phyloP scores from a whole-genome alignment of 2,797 vertebrate species.

The Xyrichtys novacula region DNA sequence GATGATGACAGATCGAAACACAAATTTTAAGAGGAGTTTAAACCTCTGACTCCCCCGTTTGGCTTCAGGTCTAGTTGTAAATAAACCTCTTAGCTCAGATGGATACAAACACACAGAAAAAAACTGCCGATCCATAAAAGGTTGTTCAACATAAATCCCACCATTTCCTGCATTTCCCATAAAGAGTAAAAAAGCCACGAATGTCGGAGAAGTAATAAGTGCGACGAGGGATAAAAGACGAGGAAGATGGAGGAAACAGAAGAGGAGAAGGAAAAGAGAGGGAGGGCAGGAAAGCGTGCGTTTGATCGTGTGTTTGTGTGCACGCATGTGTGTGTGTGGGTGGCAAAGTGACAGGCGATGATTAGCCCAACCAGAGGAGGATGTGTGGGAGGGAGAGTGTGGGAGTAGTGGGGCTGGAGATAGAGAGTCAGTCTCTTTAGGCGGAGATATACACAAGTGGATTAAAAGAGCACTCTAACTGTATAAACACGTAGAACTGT shows the following conservation, averaged over 20 bases:
- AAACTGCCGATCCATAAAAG: constrained; percentile 20
- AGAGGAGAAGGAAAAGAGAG: constrained; percentile 13
- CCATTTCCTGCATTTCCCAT: constrained; percentile 39
- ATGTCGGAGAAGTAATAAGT: constrained; percentile 54
- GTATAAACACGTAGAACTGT: constrained; percentile 52
- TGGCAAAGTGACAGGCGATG: constrained; percentile 83
- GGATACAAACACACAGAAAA: constrained; percentile 44
- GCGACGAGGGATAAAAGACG: constrained; percentile 45
- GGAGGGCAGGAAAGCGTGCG: constrained; percentile 59
- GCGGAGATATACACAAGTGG: constrained; percentile 69
- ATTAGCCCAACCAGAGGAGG: constrained; percentile 85
- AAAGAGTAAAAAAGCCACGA: constrained; percentile 47
- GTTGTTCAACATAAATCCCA: constrained; percentile 43
- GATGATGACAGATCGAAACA: constrained; percentile 22
- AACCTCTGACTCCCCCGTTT: constrained; percentile 36
- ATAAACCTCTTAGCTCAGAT: constrained; percentile 34
- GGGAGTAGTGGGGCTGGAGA: constrained; percentile 72
- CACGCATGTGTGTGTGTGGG: constrained; percentile 67
- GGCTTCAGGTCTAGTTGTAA: constrained; percentile 20
- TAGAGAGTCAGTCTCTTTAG: constrained; percentile 59
- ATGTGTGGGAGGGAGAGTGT: constrained; percentile 79
- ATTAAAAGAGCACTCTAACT: constrained; percentile 63
- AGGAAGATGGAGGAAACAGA: constrained; percentile 41
- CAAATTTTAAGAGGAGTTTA: constrained; percentile 16
- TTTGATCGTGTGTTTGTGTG: constrained; percentile 33